Conservation (phyloP, 2,113 vertebrate genomes). For the Bungarus multicinctus region DNA sequence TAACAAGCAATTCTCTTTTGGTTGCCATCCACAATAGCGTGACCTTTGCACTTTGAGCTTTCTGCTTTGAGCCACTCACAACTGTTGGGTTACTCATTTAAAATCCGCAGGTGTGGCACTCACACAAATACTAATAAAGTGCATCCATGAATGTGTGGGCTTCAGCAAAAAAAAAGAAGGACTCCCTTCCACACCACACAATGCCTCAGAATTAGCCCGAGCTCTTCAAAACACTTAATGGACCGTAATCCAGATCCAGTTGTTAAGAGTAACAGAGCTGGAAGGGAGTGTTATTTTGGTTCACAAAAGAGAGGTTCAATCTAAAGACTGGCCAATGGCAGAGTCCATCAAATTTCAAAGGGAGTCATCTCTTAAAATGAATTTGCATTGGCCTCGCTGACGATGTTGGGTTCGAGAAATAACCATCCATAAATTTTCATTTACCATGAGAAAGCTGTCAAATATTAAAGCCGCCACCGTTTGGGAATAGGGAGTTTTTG, state of each 20-base stretch:
- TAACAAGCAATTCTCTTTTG: constrained; percentile 78
- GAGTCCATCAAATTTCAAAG: neutral
- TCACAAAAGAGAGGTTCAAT: constrained; percentile 5
- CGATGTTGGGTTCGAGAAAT: neutral
- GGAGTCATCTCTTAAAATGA: neutral
- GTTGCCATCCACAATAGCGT: constrained; percentile 75
- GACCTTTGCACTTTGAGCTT: constrained; percentile 89
- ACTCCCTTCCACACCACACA: constrained; percentile 8
- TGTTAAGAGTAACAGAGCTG: constrained; percentile 9
- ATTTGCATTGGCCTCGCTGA: neutral
- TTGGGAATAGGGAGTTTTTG: neutral
- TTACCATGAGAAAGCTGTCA: neutral
- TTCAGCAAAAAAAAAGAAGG: constrained; percentile 30
- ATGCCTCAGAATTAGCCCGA: constrained; percentile 40
- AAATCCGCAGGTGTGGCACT: constrained; percentile 87
- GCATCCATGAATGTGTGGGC: constrained; percentile 51
- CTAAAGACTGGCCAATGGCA: rapidly evolving
- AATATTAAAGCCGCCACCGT: neutral
- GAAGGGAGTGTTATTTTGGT: neutral
- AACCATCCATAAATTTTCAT: neutral
- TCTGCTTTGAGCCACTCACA: constrained; percentile 72
- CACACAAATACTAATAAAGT: constrained; percentile 83
- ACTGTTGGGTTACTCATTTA: constrained; percentile 80
- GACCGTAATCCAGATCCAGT: constrained; percentile 1
- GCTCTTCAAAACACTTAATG: constrained; percentile 61